Conservation (phyloP, 2,888 invertebrate species). For the Pteria penguin region DNA sequence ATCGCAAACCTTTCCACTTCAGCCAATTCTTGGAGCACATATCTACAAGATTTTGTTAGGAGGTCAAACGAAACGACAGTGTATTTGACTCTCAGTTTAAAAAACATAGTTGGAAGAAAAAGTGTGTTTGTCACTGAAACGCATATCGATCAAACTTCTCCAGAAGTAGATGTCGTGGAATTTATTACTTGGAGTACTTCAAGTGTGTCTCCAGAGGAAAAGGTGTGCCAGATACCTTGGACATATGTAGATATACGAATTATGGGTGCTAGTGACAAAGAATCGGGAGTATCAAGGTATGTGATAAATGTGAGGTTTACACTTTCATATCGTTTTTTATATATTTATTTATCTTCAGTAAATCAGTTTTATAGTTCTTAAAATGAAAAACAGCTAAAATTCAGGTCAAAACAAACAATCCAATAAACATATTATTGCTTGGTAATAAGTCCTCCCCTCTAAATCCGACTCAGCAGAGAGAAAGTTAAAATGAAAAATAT, state of each 20-base stretch:
- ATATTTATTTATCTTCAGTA: no score
- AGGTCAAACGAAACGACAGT: not conserved
- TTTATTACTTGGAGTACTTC: slow-evolving; percentile 8
- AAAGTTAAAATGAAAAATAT: no score
- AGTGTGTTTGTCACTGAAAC: not conserved
- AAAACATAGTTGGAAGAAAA: slow-evolving; percentile 31
- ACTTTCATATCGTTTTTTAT: no score
- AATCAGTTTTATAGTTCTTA: no score
- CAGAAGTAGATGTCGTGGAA: not conserved
- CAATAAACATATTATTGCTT: no score
- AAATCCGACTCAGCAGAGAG: no score
- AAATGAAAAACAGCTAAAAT: no score
- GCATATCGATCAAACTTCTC: slow-evolving; percentile 19
- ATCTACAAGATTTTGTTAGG: not conserved
- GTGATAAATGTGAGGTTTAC: no score
- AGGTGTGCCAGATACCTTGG: slow-evolving; percentile 50
- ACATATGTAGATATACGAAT: slow-evolving; percentile 47
- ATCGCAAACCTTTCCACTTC: not conserved
- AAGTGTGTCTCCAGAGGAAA: not conserved
- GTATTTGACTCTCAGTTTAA: slow-evolving; percentile 33
- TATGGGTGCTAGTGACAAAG: slow-evolving; percentile 37
- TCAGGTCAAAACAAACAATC: no score
- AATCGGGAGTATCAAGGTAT: slow-evolving; percentile 47
- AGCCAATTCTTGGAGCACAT: not conserved
- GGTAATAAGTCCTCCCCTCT: no score